Evolutionary conservation across 2,797 vertebrate genomes (phyloP), one percentile per base, ranked within the genome.

Genomic region (Nannoperca obscura): DNA sequence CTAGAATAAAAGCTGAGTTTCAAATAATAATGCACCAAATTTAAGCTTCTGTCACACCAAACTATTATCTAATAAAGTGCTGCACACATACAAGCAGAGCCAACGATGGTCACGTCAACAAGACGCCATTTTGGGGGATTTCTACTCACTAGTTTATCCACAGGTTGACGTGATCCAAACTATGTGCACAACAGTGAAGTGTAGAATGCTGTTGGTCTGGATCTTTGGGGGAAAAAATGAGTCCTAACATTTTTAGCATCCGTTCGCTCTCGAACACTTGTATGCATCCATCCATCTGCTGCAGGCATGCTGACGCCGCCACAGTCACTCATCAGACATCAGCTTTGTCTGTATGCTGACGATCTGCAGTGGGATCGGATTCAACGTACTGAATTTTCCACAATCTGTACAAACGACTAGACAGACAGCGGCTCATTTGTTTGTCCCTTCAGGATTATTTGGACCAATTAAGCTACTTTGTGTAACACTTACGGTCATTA

Each of bases 391-490:
- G 20, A 40, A 5, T 14, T 44, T 55, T 17, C 24, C n/a, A 27
- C 44, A 30, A n/a, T 14, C 59, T 58, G 13, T 15, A 27, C n/a
- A 55, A 34, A 49, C 4, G 15, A 44, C 19, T 34, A 19, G 20
- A 38, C 55, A 20, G 11, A 36, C 6, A 5, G 2, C 17, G 22
- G 24, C n/a, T 76, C n/a, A 58, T 55, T 42, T 72, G 38, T 72
- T 64, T 27, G 55, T 49, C 22, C 69, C 63, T 27, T 36, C 70
- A 42, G 61, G 54, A 75, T 70, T 69, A 72, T 74, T 69, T 10
- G 49, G 17, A 70, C 34, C 50, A 67, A 40, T 84, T 71, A 76
- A 52, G 34, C 7, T 24, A 34, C 20, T n/a, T 53, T 40, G 10
- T 46, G 46, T 1, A 22, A 53, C 42, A 2, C 38, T 47, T 34